Conservation (phyloP, 2,797 vertebrate species). For the Sandelia bainsii region DNA sequence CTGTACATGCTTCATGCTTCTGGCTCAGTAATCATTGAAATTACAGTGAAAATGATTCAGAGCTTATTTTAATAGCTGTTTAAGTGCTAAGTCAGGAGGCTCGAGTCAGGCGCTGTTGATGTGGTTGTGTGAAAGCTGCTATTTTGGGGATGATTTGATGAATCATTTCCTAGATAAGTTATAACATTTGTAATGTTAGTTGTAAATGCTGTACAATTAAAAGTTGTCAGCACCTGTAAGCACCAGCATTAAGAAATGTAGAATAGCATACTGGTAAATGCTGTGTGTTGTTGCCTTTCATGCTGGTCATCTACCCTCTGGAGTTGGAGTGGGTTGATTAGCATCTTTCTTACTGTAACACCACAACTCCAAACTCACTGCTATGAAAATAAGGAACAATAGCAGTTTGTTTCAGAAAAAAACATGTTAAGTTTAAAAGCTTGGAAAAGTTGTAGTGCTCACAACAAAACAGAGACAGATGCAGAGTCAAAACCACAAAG, state of each 20-base stretch:
- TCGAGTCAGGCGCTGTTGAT: no score
- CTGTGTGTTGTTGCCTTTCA: neutral
- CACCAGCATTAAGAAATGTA: neutral
- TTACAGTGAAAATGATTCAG: neutral
- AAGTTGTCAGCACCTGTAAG: neutral
- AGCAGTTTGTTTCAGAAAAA: neutral
- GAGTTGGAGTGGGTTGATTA: neutral
- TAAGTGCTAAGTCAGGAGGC: neutral
- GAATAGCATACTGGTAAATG: neutral
- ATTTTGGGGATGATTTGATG: neutral
- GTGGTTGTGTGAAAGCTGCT: no score
- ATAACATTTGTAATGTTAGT: neutral
- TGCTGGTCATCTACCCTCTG: neutral
- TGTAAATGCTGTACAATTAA: neutral
- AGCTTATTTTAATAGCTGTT: neutral
- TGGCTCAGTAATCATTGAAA: neutral
- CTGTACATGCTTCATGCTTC: neutral
- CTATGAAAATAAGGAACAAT: neutral
- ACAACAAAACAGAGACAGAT: constrained; percentile 41
- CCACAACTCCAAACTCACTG: neutral
- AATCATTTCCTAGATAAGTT: no score
- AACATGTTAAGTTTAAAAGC: constrained; percentile 10
- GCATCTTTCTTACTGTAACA: neutral
- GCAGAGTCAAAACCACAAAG: constrained; percentile 13
- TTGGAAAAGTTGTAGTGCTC: neutral